A percentile compares a stretch with the other conserved stretches of the same genome.
Conservation (phyloP, 1,140 invertebrate genomes). For the Philaenus spumarius region DNA sequence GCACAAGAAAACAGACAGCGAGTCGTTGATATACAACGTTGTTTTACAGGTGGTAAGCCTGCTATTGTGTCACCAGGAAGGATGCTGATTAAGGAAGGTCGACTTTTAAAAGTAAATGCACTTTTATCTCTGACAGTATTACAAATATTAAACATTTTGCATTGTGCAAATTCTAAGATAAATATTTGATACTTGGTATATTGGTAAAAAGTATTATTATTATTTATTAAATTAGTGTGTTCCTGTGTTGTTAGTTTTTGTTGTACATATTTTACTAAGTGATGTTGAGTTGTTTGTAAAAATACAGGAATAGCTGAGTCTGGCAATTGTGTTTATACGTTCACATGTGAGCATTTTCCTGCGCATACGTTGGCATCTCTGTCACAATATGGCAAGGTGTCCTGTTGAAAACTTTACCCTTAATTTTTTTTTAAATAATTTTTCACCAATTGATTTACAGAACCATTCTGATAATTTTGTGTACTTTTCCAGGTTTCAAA, state of each 20-base stretch:
- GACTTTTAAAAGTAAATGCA: constrained; percentile 55
- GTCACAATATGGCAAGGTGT: no score
- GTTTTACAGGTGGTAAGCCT: constrained; percentile 49
- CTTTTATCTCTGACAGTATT: no score
- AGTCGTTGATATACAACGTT: constrained; percentile 58
- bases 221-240: not conserved
- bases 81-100: constrained; percentile 60
- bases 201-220: no score
- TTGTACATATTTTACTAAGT: no score
- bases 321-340: not conserved
- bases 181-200: no score
- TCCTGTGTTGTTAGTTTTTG: no score
- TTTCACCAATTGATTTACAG: not conserved
- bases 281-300: no score
- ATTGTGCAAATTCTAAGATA: no score
- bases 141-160: no score
- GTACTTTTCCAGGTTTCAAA: constrained; percentile 11
- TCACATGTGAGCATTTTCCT: no score
- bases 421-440: not conserved
- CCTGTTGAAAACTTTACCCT: not conserved
- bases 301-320: no score
- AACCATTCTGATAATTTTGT: not conserved
- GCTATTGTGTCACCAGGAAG: constrained; percentile 61
- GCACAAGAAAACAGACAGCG: constrained; percentile 65
- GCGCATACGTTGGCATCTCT: no score